Conservation (phyloP, 2,113 vertebrate species). For the Ageneiosus marmoratus region DNA sequence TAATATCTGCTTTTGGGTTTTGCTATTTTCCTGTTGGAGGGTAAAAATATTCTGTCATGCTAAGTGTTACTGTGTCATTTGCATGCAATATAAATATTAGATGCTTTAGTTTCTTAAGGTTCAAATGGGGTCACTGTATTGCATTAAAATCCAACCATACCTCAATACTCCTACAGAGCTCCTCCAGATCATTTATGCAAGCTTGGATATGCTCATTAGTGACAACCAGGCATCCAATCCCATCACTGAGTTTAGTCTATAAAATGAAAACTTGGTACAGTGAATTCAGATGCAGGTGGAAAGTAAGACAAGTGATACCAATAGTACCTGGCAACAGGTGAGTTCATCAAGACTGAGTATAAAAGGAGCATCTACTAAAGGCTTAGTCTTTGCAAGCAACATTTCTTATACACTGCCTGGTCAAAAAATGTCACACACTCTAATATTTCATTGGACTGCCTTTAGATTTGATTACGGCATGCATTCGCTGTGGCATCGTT, state of each 20-base stretch:
- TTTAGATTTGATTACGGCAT: no score
- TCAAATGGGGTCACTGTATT: not conserved
- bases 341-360: no score
- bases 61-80: not conserved
- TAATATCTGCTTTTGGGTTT: constrained; percentile 71
- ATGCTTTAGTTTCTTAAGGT: not conserved
- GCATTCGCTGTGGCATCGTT: no score
- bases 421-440: no score
- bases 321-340: no score
- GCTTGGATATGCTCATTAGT: constrained; percentile 64
- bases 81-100: not conserved
- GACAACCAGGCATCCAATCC: constrained; percentile 62
- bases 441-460: no score
- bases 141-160: constrained; percentile 53
- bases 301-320: no score
- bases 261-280: constrained; percentile 13
- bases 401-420: no score
- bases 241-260: constrained; percentile 70
- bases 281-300: not conserved
- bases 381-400: no score
- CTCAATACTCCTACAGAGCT: constrained; percentile 68
- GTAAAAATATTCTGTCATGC: not conserved
- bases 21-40: constrained; percentile 66
- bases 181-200: constrained; percentile 67
- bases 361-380: no score